Percentiles rank a stretch among this genome's conserved stretches.
Evolutionary conservation across 2,113 vertebrate species (phyloP).

Genomic region (Microcebus ravelobensis): DNA sequence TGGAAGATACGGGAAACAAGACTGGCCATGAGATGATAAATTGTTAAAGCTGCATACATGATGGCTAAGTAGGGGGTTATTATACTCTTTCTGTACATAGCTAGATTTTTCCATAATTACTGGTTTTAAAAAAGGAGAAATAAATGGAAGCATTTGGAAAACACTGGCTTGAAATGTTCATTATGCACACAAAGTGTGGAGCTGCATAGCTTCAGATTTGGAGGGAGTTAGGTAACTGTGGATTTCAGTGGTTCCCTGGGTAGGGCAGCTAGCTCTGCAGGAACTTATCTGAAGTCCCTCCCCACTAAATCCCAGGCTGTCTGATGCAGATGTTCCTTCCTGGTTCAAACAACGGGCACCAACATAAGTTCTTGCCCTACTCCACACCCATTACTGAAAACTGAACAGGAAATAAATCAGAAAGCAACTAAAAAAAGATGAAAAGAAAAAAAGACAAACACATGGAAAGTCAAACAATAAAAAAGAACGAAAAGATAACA

Average conservation of each 20-base stretch:
- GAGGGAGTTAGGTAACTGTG: background rate
- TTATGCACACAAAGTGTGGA: background rate
- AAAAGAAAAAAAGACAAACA: background rate
- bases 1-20: background rate
- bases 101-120: background rate
- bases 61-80: background rate
- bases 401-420: constrained; percentile 57
- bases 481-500: constrained; percentile 4
- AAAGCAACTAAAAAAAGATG: constrained; percentile 30
- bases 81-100: background rate
- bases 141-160: constrained; percentile 15
- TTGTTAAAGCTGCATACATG: background rate
- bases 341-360: constrained; percentile 58
- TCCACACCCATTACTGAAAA: constrained; percentile 53
- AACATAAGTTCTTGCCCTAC: background rate
- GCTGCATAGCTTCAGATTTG: background rate
- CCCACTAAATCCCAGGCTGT: background rate
- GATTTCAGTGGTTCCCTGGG: background rate
- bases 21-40: background rate
- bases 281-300: background rate
- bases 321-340: constrained; percentile 31
- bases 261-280: background rate
- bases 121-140: background rate
- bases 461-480: background rate
- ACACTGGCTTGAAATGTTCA: background rate